phyloP scores from a whole-genome alignment of 2,113 vertebrate species.

The Rallus limicola region DNA sequence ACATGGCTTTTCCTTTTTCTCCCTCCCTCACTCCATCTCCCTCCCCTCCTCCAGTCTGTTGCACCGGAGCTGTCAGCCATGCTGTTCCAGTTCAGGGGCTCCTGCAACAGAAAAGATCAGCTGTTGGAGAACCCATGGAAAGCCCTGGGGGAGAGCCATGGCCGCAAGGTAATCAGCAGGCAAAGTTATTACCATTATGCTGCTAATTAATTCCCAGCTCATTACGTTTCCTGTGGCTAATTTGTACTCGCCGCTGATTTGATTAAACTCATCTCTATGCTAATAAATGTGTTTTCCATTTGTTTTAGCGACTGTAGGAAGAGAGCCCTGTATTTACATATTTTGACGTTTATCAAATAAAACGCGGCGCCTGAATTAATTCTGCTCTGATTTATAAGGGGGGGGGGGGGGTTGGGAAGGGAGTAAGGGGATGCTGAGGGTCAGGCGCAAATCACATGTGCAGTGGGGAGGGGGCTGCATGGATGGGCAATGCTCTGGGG shows the following conservation, averaged over 20 bases:
- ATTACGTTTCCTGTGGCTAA: conserved; percentile 87
- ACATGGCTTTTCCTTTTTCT: neutral
- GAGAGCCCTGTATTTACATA: conserved; percentile 76
- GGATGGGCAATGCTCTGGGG: neutral
- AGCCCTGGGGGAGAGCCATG: conserved; percentile 75
- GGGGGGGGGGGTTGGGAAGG: neutral
- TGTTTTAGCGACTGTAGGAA: conserved; percentile 81
- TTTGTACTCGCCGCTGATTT: conserved; percentile 86
- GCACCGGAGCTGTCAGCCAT: neutral
- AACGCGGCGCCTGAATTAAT: conserved; percentile 69
- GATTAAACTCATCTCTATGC: conserved; percentile 90
- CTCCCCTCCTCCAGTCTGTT: conserved; percentile 28
- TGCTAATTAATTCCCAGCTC: conserved; percentile 91
- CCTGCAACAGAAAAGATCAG: conserved; percentile 62
- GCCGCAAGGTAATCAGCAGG: conserved; percentile 83
- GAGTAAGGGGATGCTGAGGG: conserved; percentile 10
- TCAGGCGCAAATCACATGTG: neutral
- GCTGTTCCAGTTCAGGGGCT: conserved; percentile 48
- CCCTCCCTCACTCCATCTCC: neutral
- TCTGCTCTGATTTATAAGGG: conserved; percentile 60
- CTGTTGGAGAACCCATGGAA: conserved; percentile 65
- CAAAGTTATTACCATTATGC: conserved; percentile 83
- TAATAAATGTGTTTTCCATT: conserved; percentile 89
- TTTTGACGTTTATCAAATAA: conserved; percentile 79
- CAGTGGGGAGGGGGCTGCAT: neutral